A percentile compares a stretch with the other conserved stretches of the same genome.
Evolutionary conservation across 2,888 invertebrate genomes (phyloP).

Genomic region (Ceraclea dissimilis): DNA sequence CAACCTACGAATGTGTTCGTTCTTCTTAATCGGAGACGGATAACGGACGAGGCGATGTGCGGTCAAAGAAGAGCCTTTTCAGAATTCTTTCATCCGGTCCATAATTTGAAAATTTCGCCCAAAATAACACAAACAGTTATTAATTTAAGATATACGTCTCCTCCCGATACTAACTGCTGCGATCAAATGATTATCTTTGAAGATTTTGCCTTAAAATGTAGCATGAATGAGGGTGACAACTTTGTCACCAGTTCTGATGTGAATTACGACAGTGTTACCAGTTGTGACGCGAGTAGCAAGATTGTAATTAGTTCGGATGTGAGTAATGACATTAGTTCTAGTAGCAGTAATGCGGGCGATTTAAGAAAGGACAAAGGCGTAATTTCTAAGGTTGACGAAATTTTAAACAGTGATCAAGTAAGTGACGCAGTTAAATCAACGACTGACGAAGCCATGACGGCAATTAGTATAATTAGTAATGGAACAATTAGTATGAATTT

Average conservation of each 20-base stretch:
- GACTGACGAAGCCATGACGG: no score
- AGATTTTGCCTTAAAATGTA: conserved; percentile 27
- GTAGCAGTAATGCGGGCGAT: not conserved
- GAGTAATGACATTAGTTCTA: conserved; percentile 30
- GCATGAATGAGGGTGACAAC: not conserved
- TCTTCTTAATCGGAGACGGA: conserved; percentile 38
- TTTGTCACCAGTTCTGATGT: not conserved
- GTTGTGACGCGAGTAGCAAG: not conserved
- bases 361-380: no score
- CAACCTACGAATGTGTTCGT: conserved; percentile 45
- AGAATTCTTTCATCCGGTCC: conserved; percentile 37
- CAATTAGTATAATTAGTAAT: no score
- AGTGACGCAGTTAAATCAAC: no score
- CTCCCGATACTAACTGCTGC: conserved; percentile 33
- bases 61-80: conserved; percentile 12
- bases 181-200: conserved; percentile 41
- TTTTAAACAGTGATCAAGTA: no score
- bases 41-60: conserved; percentile 16
- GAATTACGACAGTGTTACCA: conserved; percentile 28
- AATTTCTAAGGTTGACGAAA: no score
- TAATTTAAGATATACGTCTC: conserved; percentile 34
- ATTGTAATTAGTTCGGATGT: not conserved
- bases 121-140: conserved; percentile 35
- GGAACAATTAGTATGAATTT: no score
- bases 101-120: conserved; percentile 38